These are phyloP conservation scores for Polyergus mexicanus DNA, from an alignment of 1,140 invertebrate species.

Conservation along the genomic window DNA sequence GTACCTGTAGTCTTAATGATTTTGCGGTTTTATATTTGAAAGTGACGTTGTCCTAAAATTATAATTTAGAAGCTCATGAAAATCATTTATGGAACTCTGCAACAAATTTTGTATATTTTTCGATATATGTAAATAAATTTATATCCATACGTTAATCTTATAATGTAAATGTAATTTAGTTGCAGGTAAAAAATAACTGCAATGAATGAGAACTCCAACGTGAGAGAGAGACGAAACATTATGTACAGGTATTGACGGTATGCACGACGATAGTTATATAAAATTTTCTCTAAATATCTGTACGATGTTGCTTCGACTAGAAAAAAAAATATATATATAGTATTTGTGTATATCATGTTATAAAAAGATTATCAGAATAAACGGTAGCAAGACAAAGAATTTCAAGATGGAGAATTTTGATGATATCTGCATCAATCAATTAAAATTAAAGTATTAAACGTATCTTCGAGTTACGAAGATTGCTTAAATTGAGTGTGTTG, in stretches of 20 bases:
- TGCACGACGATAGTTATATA: constrained; percentile 9
- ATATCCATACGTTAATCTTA: not conserved
- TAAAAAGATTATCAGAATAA: constrained; percentile 16
- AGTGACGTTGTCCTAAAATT: not conserved
- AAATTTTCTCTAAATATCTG: constrained; percentile 39
- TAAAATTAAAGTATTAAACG: not conserved
- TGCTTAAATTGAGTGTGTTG: not conserved
- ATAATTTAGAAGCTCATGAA: not conserved
- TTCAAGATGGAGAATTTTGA: not conserved
- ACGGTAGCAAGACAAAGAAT: not conserved
- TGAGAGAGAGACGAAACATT: not conserved
- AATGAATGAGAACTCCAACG: not conserved
- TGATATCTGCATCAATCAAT: constrained; percentile 2
- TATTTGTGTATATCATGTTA: not conserved
- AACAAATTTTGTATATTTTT: not conserved
- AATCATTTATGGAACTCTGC: not conserved
- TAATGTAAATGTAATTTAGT: not conserved
- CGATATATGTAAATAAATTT: not conserved
- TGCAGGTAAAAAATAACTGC: not conserved
- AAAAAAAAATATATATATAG: not conserved
- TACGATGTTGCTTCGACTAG: constrained; percentile 77
- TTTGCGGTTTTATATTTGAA: not conserved
- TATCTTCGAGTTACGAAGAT: not conserved
- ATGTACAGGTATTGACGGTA: constrained; percentile 11
- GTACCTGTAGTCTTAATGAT: not conserved